phyloP scores from a whole-genome alignment of 2,888 invertebrate species.

The Iselma pallidipennis region DNA sequence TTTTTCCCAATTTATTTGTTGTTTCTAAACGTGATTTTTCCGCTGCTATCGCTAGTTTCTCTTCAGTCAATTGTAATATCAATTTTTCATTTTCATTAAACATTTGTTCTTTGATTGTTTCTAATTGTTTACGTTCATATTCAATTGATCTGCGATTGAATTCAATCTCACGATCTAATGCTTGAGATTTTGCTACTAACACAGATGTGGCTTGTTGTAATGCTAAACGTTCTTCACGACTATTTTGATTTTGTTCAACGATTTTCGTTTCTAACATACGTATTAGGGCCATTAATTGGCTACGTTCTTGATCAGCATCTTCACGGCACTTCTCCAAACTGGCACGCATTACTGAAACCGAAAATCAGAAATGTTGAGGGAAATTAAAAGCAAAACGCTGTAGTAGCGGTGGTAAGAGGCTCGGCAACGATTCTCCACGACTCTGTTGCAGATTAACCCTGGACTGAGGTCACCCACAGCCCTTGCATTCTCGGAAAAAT shows the following conservation, averaged over 20 bases:
- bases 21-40: slow-evolving; percentile 52
- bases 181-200: slow-evolving; percentile 64
- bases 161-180: slow-evolving; percentile 64
- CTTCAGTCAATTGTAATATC: slow-evolving; percentile 63
- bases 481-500: too few species aligned
- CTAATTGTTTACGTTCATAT: slow-evolving; percentile 64
- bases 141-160: slow-evolving; percentile 62
- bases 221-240: slow-evolving; percentile 52
- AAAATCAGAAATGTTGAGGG: neutral
- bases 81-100: slow-evolving; percentile 64
- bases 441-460: too few species aligned
- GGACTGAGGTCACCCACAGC: too few species aligned
- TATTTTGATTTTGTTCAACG: slow-evolving; percentile 62
- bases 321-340: slow-evolving; percentile 62
- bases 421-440: too few species aligned
- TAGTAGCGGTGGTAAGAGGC: too few species aligned
- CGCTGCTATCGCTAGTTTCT: slow-evolving; percentile 57
- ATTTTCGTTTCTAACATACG: slow-evolving; percentile 62
- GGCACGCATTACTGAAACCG: slow-evolving; percentile 59
- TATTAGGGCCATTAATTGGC: slow-evolving; percentile 59
- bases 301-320: slow-evolving; percentile 61
- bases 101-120: slow-evolving; percentile 60
- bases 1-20: slow-evolving; percentile 46
- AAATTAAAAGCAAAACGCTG: neutral
- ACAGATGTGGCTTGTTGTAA: slow-evolving; percentile 65